A percentile compares a stretch with the other conserved stretches of the same genome.
Conservation (phyloP, 2,888 invertebrate genomes). For the Diplazon laetatorius region DNA sequence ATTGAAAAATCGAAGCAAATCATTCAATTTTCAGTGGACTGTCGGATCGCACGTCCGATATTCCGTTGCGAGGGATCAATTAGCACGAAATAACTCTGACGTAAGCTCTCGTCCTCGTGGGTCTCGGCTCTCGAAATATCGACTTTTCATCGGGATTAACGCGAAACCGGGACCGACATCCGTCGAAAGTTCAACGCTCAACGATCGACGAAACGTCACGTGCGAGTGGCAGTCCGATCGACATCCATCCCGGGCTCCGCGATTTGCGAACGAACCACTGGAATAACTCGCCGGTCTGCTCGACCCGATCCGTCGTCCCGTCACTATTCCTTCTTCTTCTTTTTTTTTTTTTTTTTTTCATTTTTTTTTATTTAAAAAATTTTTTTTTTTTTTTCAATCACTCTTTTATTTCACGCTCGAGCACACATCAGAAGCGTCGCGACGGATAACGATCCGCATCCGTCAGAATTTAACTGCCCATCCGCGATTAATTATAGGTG, state of each 20-base stretch:
- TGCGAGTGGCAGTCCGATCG: slow-evolving; percentile 63
- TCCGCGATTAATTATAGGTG: slow-evolving; percentile 58
- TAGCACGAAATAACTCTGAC: slow-evolving; percentile 58
- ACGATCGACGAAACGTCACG: slow-evolving; percentile 63
- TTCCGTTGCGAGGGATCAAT: slow-evolving; percentile 37
- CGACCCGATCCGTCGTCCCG: slow-evolving; percentile 52
- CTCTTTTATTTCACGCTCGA: slow-evolving; percentile 55
- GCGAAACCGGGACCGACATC: slow-evolving; percentile 52
- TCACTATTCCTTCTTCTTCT: slow-evolving; percentile 43
- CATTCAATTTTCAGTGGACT: slow-evolving; percentile 13
- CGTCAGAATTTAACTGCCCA: slow-evolving; percentile 32
- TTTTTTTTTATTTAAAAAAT: slow-evolving; percentile 7
- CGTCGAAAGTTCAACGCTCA: slow-evolving; percentile 45
- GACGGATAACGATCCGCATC: slow-evolving; percentile 52
- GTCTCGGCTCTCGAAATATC: slow-evolving; percentile 45
- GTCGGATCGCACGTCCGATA: neutral
- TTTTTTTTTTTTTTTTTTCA: no score
- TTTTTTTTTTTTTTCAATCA: slow-evolving; percentile 6
- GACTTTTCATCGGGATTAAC: slow-evolving; percentile 58
- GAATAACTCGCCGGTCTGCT: slow-evolving; percentile 48
- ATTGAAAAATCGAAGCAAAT: slow-evolving; percentile 21
- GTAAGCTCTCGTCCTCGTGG: slow-evolving; percentile 35
- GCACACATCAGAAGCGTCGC: slow-evolving; percentile 50
- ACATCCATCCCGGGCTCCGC: slow-evolving; percentile 56
- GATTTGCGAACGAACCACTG: slow-evolving; percentile 56